A percentile compares a stretch with the other conserved stretches of the same genome.
Evolutionary conservation across 2,113 vertebrate genomes (phyloP).

Genomic region (Thunnus thynnus): DNA sequence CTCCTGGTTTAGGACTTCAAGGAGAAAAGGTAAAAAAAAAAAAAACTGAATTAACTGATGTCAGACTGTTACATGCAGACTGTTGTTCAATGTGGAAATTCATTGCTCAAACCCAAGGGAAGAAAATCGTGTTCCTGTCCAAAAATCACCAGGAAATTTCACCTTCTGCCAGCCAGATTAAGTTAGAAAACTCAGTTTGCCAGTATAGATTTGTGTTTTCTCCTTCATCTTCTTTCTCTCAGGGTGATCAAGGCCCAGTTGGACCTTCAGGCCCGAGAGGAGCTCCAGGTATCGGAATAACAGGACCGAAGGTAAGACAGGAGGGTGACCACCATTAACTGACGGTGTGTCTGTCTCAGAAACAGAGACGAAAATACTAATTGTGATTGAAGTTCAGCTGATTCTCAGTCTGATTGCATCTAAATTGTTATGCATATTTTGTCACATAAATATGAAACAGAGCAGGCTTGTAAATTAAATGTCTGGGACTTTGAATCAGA

Average conservation of each 20-base stretch:
- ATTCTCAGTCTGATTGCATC: conserved; percentile 9
- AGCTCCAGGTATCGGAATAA: conserved; percentile 73
- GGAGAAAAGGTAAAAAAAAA: conserved; percentile 81
- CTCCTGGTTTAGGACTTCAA: conserved; percentile 80
- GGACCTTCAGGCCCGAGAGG: conserved; percentile 84
- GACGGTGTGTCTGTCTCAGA: not conserved
- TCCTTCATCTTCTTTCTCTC: not conserved
- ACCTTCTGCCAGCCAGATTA: not conserved
- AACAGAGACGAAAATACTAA: not conserved
- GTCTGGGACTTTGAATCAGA: not conserved
- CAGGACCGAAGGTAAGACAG: conserved; percentile 81
- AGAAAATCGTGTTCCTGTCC: too few species aligned
- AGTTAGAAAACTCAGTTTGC: not conserved
- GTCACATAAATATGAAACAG: not conserved
- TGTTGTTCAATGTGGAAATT: too few species aligned
- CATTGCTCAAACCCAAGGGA: not conserved
- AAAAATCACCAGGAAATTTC: too few species aligned
- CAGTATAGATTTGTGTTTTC: not conserved
- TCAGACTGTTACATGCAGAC: not conserved
- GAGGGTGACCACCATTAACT: not conserved
- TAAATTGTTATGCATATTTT: conserved; percentile 28
- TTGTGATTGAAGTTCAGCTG: conserved; percentile 25
- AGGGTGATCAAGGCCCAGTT: conserved; percentile 80
- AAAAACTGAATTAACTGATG: not conserved
- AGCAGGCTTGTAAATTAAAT: conserved; percentile 29